These are phyloP conservation scores for Gadopsis bispinosus DNA, from an alignment of 2,797 vertebrate genomes.

Conservation along the genomic window DNA sequence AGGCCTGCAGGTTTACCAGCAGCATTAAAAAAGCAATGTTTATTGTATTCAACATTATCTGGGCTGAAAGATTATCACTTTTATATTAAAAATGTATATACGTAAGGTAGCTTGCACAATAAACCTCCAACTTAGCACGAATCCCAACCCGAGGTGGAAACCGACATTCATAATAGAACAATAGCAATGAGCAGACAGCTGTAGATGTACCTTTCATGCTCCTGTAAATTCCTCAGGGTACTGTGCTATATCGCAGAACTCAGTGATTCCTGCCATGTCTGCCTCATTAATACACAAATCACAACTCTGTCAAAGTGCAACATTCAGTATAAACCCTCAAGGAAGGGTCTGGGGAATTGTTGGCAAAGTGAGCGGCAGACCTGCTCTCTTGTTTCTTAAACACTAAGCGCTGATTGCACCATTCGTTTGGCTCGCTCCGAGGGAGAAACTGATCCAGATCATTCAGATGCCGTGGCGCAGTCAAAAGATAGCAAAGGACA, in stretches of 20 bases:
- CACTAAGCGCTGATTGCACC: constrained; percentile 16
- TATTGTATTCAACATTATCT: neutral
- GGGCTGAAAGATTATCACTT: neutral
- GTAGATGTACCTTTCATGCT: constrained; percentile 71
- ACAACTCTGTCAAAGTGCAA: constrained; percentile 57
- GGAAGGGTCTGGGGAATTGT: constrained; percentile 30
- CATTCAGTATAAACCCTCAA: constrained; percentile 39
- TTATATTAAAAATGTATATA: neutral
- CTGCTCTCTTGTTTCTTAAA: constrained; percentile 31
- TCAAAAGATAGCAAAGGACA: constrained; percentile 21
- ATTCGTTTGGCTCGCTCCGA: constrained; percentile 5
- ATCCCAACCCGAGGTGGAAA: constrained; percentile 45
- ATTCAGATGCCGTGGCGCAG: neutral
- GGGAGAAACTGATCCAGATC: constrained; percentile 26
- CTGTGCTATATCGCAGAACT: constrained; percentile 65
- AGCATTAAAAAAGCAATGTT: neutral
- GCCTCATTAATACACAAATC: constrained; percentile 70
- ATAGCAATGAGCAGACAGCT: constrained; percentile 57
- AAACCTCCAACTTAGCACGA: constrained; percentile 29
- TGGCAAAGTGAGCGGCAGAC: constrained; percentile 17
- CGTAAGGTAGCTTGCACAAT: constrained; percentile 21
- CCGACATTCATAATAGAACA: constrained; percentile 76
- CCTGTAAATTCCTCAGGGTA: constrained; percentile 66
- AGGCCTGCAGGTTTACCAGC: neutral
- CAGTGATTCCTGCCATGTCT: constrained; percentile 57